These are phyloP conservation scores for Tenebrio molitor DNA, from an alignment of 1,140 invertebrate genomes.

Conservation along the genomic window DNA sequence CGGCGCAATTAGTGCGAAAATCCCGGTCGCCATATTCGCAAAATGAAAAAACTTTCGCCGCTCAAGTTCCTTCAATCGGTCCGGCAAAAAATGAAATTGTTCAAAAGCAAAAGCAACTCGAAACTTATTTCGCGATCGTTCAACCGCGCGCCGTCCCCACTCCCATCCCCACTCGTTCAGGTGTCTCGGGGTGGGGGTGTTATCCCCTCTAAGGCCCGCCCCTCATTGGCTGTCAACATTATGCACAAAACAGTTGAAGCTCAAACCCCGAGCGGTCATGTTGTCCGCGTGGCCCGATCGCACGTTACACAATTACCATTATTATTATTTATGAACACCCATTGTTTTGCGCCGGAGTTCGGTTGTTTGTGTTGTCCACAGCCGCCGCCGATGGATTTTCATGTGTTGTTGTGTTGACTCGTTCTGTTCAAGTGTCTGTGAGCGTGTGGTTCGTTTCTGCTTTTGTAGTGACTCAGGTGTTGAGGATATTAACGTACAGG, in stretches of 20 bases:
- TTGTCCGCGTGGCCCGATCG: slow-evolving; percentile 61
- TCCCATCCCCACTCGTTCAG: slow-evolving; percentile 58
- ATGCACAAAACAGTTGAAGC: slow-evolving; percentile 65
- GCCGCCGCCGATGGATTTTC: slow-evolving; percentile 20
- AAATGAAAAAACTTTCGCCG: slow-evolving; percentile 47
- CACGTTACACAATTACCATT: slow-evolving; percentile 57
- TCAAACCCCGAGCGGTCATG: slow-evolving; percentile 62
- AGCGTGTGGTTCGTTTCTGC: slow-evolving; percentile 48
- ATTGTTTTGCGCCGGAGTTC: slow-evolving; percentile 53
- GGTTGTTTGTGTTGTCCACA: slow-evolving; percentile 45
- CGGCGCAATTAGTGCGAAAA: no score
- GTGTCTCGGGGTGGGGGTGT: slow-evolving; percentile 60
- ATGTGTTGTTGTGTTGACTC: slow-evolving; percentile 24
- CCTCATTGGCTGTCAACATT: slow-evolving; percentile 64
- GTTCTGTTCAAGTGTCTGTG: slow-evolving; percentile 43
- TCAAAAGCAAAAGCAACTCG: slow-evolving; percentile 59
- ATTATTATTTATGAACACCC: slow-evolving; percentile 57
- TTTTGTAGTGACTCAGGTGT: slow-evolving; percentile 59
- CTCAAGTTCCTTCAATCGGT: slow-evolving; percentile 40
- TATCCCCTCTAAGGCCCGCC: slow-evolving; percentile 62
- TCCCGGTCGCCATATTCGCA: no score
- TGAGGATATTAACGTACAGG: slow-evolving; percentile 57
- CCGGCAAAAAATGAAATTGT: slow-evolving; percentile 62
- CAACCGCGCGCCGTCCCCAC: slow-evolving; percentile 61
- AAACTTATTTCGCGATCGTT: slow-evolving; percentile 64